A percentile compares a stretch with the other conserved stretches of the same genome.
Evolutionary conservation across 2,888 invertebrate species (phyloP).

Genomic region (Drosophila siamana): DNA sequence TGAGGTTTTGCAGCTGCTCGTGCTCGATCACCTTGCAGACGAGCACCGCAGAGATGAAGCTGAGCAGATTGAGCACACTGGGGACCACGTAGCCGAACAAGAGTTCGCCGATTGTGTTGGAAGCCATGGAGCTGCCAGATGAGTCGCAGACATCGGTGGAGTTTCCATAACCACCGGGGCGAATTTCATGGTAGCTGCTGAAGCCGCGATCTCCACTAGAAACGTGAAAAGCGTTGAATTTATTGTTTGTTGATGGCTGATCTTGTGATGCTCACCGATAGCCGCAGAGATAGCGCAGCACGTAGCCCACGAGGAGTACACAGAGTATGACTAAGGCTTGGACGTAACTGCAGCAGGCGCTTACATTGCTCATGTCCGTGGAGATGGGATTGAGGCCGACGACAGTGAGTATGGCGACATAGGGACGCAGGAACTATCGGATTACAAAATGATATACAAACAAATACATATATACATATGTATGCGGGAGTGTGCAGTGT

Average conservation of each 20-base stretch:
- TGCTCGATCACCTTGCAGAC: slow-evolving; percentile 92
- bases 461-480: too few relatives aligned
- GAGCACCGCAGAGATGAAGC: slow-evolving; percentile 90
- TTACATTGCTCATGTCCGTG: slow-evolving; percentile 88
- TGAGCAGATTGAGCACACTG: slow-evolving; percentile 89
- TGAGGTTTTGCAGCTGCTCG: slow-evolving; percentile 92
- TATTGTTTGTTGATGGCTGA: not conserved
- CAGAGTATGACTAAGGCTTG: slow-evolving; percentile 90
- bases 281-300: slow-evolving; percentile 92
- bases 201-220: slow-evolving; percentile 83
- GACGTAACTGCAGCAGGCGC: slow-evolving; percentile 88
- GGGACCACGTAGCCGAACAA: slow-evolving; percentile 91
- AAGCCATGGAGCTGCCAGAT: slow-evolving; percentile 39
- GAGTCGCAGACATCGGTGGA: slow-evolving; percentile 45
- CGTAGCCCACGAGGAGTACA: slow-evolving; percentile 90
- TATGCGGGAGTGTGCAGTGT: not conserved
- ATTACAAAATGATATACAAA: not conserved
- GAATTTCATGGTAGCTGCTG: slow-evolving; percentile 66
- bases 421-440: slow-evolving; percentile 90
- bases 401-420: slow-evolving; percentile 90
- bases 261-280: slow-evolving; percentile 87
- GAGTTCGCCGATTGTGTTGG: slow-evolving; percentile 88
- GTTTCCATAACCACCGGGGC: slow-evolving; percentile 42
- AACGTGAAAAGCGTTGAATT: not conserved
- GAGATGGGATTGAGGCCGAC: slow-evolving; percentile 91